Evolutionary conservation across 2,888 invertebrate genomes (phyloP).

Genomic region (Clanis bilineata): DNA sequence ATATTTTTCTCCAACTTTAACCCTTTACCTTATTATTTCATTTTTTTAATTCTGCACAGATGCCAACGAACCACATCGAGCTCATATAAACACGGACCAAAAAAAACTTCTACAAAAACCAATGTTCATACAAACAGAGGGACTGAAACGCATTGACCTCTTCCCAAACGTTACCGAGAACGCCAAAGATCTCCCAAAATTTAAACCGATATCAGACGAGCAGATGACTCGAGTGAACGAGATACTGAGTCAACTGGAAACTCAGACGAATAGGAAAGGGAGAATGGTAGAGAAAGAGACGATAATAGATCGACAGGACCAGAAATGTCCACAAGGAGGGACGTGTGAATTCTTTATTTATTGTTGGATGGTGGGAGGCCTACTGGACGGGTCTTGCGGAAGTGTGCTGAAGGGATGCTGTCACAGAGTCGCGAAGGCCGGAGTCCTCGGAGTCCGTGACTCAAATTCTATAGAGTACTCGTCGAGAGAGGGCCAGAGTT

Average conservation of each 20-base stretch:
- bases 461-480: slow-evolving; percentile 84
- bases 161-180: slow-evolving; percentile 54
- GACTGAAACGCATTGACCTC: slow-evolving; percentile 41
- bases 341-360: slow-evolving; percentile 95
- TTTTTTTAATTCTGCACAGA: slow-evolving; percentile 64
- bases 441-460: slow-evolving; percentile 84
- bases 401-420: slow-evolving; percentile 93
- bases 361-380: slow-evolving; percentile 95
- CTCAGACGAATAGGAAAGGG: slow-evolving; percentile 48
- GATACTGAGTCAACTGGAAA: slow-evolving; percentile 57
- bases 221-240: slow-evolving; percentile 66
- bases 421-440: slow-evolving; percentile 88
- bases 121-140: slow-evolving; percentile 69
- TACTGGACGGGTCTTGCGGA: slow-evolving; percentile 92
- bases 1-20: neutral
- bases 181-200: slow-evolving; percentile 56
- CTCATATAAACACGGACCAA: slow-evolving; percentile 52
- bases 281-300: slow-evolving; percentile 40
- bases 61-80: slow-evolving; percentile 76
- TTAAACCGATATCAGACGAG: slow-evolving; percentile 72
- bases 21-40: slow-evolving; percentile 31
- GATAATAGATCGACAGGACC: slow-evolving; percentile 53
- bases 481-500: slow-evolving; percentile 84
- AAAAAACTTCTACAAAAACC: slow-evolving; percentile 57
- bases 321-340: slow-evolving; percentile 86